A percentile compares a stretch with the other conserved stretches of the same genome.
phyloP scores from a whole-genome alignment of 2,797 vertebrate species.

The Anomalospiza imberbis region DNA sequence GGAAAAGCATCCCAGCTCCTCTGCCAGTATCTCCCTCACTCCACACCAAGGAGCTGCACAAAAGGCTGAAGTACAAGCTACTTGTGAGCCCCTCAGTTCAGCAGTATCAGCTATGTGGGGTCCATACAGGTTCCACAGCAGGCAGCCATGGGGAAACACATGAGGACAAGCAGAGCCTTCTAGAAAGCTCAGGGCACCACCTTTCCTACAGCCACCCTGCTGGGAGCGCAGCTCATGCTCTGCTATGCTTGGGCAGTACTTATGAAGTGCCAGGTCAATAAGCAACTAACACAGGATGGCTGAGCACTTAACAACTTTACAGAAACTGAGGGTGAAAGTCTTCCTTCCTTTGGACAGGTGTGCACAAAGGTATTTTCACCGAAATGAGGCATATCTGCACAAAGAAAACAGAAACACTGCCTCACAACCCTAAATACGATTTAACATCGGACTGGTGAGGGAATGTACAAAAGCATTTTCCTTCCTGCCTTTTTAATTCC shows the following conservation, averaged over 20 bases:
- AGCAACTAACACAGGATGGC: not conserved
- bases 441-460: not conserved
- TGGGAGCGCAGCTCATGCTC: not conserved
- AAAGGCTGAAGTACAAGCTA: not conserved
- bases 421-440: not conserved
- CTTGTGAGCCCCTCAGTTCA: rapidly evolving
- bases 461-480: not conserved
- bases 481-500: not conserved
- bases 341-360: not conserved
- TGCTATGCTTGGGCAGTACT: not conserved
- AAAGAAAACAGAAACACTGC: not conserved
- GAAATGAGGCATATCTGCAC: not conserved
- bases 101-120: not conserved
- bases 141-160: not conserved
- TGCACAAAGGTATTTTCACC: not conserved
- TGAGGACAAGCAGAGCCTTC: not conserved
- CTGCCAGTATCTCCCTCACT: not conserved
- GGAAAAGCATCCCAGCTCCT: not conserved
- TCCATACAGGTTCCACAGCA: not conserved
- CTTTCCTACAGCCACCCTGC: not conserved
- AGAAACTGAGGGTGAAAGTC: not conserved
- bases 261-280: not conserved
- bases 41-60: not conserved
- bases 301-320: not conserved
- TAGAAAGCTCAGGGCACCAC: not conserved